Evolutionary conservation across 2,888 invertebrate genomes (phyloP), one percentile per base, ranked within the genome.

Genomic region (Lasioglossum oenotherae): DNA sequence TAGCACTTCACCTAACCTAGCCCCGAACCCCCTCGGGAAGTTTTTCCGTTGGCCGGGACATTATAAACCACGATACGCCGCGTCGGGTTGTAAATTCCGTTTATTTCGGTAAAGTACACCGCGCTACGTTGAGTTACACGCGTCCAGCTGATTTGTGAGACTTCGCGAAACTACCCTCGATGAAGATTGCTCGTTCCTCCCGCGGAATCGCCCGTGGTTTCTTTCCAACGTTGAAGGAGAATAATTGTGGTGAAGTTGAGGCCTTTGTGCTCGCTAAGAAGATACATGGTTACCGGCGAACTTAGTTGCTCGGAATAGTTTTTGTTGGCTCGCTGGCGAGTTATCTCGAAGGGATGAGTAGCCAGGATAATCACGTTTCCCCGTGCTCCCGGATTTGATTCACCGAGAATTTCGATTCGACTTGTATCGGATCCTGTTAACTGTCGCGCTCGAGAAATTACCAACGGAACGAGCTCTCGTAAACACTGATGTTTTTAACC

Each of bases 21-120:
- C 35, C 38, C 46, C 44, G 10, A 49, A 23, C 19, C 4, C 4
- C 46, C 16, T 38, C 16, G 73, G 46, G 73, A 77, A 64, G 64
- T 77, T 77, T 73, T 73, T 53, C 64, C 35, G 5, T 19, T 23
- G 41, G 23, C 12, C 64, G n/a, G 53, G 38, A 78, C 53, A 74
- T 74, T 78, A 41, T 64, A 74, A 79, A 79, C 35, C 74, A 60
- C 46, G 46, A 77, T 31, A 77, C 46, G 38, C 64, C 4, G 74
- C n/a, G 27, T 5, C 27, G n/a, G 57, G 46, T 67, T 53, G 81
- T 77, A 81, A 82, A 78, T 82, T 57, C 67, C 49, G 67, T 82
- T 78, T 82, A 82, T 82, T 82, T 67, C 72, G 4, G 49, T 64
- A 19, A 46, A 41, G 76, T 67, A 77, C 46, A 4, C 41, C 16